Percentiles rank a stretch among this genome's conserved stretches.
These are phyloP conservation scores for Myotis planiceps DNA, from an alignment of 2,797 vertebrate genomes.

Conservation along the genomic window DNA sequence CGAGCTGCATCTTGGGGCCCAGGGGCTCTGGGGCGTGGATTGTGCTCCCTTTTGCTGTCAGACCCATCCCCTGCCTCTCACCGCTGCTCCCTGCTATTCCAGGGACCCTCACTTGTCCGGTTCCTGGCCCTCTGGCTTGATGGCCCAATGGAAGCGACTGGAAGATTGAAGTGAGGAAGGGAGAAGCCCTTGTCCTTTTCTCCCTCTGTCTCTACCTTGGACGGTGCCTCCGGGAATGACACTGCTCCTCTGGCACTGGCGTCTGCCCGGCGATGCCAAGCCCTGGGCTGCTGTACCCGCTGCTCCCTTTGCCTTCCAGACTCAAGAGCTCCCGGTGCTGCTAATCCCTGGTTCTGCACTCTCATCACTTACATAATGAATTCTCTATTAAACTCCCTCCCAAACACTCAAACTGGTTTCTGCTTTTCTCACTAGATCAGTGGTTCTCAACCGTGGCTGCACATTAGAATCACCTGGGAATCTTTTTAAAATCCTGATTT, in stretches of 20 bases:
- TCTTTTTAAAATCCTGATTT: too few species aligned
- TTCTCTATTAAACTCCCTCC: not conserved
- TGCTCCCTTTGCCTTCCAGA: not conserved
- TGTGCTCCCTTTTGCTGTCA: not conserved
- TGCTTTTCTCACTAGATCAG: not conserved
- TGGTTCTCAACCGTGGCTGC: too few species aligned
- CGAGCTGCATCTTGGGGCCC: not conserved
- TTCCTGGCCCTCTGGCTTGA: not conserved
- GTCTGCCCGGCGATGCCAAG: not conserved
- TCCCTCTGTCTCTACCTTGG: not conserved
- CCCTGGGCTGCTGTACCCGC: not conserved
- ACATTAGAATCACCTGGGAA: too few species aligned
- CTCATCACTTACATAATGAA: not conserved
- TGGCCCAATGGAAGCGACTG: not conserved
- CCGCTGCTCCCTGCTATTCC: not conserved
- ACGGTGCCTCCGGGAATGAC: not conserved
- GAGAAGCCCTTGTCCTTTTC: not conserved
- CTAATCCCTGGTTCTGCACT: not conserved
- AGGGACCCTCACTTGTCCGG: not conserved
- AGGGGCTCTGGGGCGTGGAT: rapidly evolving
- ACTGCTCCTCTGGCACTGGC: not conserved
- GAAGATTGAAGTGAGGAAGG: not conserved
- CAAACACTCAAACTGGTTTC: not conserved
- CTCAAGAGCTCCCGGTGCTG: not conserved
- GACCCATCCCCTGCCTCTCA: not conserved